These are phyloP conservation scores for Arion vulgaris DNA, from an alignment of 1,140 invertebrate species.

Conservation along the genomic window DNA sequence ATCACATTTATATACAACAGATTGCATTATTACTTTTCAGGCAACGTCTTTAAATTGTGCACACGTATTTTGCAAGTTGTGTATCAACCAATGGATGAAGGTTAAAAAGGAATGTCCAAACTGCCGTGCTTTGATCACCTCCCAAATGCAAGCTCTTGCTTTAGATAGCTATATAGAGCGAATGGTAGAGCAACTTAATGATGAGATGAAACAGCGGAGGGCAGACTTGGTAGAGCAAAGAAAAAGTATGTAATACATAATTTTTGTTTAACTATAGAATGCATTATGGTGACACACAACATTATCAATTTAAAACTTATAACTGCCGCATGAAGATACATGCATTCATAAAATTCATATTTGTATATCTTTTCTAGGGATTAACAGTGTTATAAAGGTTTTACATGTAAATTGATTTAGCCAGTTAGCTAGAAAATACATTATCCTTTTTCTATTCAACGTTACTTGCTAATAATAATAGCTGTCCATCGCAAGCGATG, in stretches of 20 bases:
- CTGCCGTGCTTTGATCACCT: slow-evolving; percentile 75
- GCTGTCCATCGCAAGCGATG: no score
- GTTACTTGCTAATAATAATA: no score
- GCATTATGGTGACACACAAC: no score
- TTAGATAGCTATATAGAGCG: slow-evolving; percentile 77
- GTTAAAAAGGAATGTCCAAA: slow-evolving; percentile 83
- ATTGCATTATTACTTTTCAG: slow-evolving; percentile 56
- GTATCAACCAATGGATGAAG: slow-evolving; percentile 82
- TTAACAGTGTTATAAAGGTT: no score
- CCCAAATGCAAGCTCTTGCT: slow-evolving; percentile 68
- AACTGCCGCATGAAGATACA: no score
- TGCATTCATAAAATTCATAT: no score
- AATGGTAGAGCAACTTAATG: slow-evolving; percentile 75
- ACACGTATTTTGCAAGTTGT: slow-evolving; percentile 84
- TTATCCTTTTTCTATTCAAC: no score
- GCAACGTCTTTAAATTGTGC: slow-evolving; percentile 83
- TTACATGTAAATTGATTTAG: no score
- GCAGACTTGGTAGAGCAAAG: slow-evolving; percentile 55
- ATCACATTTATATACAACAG: neutral
- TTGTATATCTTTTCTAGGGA: no score
- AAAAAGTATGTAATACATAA: slow-evolving; percentile 54
- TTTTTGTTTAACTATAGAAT: neutral
- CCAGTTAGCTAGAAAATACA: no score
- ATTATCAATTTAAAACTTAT: no score
- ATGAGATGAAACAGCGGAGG: slow-evolving; percentile 62